phyloP scores from a whole-genome alignment of 2,113 vertebrate species.

The Melanerpes aurifrons region DNA sequence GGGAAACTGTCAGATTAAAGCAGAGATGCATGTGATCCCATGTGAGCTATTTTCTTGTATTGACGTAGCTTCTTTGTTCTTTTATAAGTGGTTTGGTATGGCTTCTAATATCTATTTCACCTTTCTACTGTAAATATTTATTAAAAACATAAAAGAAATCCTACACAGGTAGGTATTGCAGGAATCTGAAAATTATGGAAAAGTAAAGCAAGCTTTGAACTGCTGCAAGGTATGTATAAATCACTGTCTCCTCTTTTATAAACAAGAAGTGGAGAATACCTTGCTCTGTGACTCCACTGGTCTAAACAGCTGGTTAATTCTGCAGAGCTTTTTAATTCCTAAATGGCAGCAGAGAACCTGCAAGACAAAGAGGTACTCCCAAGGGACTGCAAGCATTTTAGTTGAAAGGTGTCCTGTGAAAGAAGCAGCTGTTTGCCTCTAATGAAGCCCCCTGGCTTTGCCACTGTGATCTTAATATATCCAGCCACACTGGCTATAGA shows the following conservation, averaged over 20 bases:
- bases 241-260: neutral
- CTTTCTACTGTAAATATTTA: conserved; percentile 73
- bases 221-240: conserved; percentile 8
- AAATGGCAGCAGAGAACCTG: neutral
- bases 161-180: neutral
- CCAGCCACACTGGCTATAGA: neutral
- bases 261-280: neutral
- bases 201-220: conserved; percentile 51
- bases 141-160: conserved; percentile 65
- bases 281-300: neutral
- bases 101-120: conserved; percentile 62
- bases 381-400: neutral
- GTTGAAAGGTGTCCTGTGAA: neutral
- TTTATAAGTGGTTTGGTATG: conserved; percentile 69
- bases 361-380: neutral
- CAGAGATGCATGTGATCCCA: conserved; percentile 57
- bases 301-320: neutral
- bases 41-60: conserved; percentile 51
- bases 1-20: conserved; percentile 56
- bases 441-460: neutral
- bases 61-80: conserved; percentile 55
- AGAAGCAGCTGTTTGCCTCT: neutral
- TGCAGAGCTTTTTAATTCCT: neutral
- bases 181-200: conserved; percentile 31
- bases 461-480: neutral